Evolutionary conservation across 2,888 invertebrate genomes (phyloP), one percentile per base, ranked within the genome.

Genomic region (Ecdyonurus torrentis): DNA sequence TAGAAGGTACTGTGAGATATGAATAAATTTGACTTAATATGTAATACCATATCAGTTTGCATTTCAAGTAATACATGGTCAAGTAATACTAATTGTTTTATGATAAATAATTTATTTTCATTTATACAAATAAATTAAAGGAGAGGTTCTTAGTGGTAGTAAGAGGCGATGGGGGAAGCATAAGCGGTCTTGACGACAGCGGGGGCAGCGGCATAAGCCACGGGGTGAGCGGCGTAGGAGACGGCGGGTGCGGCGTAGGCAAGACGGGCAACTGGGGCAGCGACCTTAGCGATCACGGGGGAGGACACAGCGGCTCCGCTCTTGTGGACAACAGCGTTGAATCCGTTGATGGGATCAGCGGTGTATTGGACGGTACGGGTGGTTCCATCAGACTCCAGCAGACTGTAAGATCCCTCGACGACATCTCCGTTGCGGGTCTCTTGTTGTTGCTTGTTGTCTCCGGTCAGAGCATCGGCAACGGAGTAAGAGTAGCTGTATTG

Each of bases 301-400:
- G 62, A 61, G 19, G 15, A 62, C 50, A 19, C 37, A 37, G 37
- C 52, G 2, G 52, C 52, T 19, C 50, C 50, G 18, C 50, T 15
- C 23, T 23, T 19, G 50, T 52, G 52, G 23, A 61, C 53, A 52
- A 61, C 10, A 52, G 61, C 61, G 53, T 61, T 61, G 61, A 61
- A 61, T 52, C 61, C 61, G 23, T 61, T 61, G 20, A 58, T 19
- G 58, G 62, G 61, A 23, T 63, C 66, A 59, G 65, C 64, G 59
- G 63, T 71, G 69, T 70, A 68, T 5, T 37, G 7, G 5, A 37
- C 37, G 37, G 15, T 37, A 37, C 37, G 37, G 15, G 7, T 5
- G 37, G 37, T 37, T 37, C 37, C 37, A 15, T 37, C 37, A 37
- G 37, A 37, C 37, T 37, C 37, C 37, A 37, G 7, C 5, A 37